A percentile compares a stretch with the other conserved stretches of the same genome.
Evolutionary conservation across 2,888 invertebrate genomes (phyloP).

Genomic region (Ellobium chinense): DNA sequence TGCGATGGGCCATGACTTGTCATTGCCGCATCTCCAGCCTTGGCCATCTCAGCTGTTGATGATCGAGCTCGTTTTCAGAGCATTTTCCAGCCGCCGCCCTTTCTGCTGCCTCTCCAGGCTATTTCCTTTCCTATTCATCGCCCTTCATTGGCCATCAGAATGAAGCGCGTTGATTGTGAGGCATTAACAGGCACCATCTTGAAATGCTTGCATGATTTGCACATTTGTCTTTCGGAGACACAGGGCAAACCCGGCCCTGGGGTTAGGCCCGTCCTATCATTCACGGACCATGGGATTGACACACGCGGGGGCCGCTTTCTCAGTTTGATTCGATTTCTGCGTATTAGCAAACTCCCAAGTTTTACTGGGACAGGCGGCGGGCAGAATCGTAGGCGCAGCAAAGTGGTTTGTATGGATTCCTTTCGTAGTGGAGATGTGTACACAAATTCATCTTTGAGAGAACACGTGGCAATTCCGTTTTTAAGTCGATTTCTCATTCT

Average conservation of each 20-base stretch:
- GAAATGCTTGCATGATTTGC: conserved; percentile 26
- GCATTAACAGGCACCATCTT: conserved; percentile 25
- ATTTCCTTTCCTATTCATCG: neutral
- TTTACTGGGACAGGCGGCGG: no score
- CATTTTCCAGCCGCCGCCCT: neutral
- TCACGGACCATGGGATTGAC: neutral
- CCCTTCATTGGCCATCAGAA: conserved; percentile 6
- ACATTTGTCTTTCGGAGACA: conserved; percentile 12
- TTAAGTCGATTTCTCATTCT: no score
- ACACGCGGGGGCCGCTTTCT: no score
- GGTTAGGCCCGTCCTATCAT: conserved; percentile 8
- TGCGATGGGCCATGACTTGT: neutral
- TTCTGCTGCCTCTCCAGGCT: neutral
- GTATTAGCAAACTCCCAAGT: no score
- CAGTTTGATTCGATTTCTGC: no score
- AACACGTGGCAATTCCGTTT: no score
- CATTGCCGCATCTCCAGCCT: neutral
- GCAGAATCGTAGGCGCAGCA: no score
- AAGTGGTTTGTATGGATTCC: no score
- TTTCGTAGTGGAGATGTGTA: no score
- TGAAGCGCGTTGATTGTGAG: conserved; percentile 7
- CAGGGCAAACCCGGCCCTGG: neutral
- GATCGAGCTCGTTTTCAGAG: conserved; percentile 1
- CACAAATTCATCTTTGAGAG: no score
- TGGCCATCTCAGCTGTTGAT: neutral